phyloP scores from a whole-genome alignment of 1,140 invertebrate species.

The Ceratoteleas bidentatus region DNA sequence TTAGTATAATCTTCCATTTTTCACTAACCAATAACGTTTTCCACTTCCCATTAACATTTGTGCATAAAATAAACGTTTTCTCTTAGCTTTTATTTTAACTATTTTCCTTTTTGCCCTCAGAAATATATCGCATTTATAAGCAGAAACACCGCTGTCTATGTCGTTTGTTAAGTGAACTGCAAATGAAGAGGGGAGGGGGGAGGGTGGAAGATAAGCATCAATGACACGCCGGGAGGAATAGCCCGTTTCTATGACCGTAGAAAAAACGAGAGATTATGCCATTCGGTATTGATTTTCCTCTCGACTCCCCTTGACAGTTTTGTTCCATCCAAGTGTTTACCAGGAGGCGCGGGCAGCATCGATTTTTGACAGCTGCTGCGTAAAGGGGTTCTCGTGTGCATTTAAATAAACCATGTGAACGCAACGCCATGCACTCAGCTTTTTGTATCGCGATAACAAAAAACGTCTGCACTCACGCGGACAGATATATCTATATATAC shows the following conservation, averaged over 20 bases:
- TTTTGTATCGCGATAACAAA: conserved; percentile 4
- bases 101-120: too few relatives aligned
- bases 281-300: conserved; percentile 72
- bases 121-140: too few relatives aligned
- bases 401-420: conserved; percentile 65
- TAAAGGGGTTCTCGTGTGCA: conserved; percentile 58
- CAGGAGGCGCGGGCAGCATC: conserved; percentile 71
- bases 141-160: too few relatives aligned
- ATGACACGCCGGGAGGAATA: conserved; percentile 53
- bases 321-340: conserved; percentile 48
- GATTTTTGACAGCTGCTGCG: conserved; percentile 81
- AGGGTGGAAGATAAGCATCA: conserved; percentile 43
- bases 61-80: too few relatives aligned
- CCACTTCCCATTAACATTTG: too few relatives aligned
- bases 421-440: conserved; percentile 9
- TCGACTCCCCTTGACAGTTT: conserved; percentile 62
- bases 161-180: not conserved
- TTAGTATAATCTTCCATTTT: too few relatives aligned
- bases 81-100: too few relatives aligned
- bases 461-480: not conserved
- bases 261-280: conserved; percentile 66
- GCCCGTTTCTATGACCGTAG: conserved; percentile 49
- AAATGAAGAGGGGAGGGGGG: not conserved
- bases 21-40: too few relatives aligned
- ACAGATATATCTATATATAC: too few relatives aligned